Base-by-base conservation (phyloP, 2,888 invertebrate genomes). In the Allolobophora icterica region DNA sequence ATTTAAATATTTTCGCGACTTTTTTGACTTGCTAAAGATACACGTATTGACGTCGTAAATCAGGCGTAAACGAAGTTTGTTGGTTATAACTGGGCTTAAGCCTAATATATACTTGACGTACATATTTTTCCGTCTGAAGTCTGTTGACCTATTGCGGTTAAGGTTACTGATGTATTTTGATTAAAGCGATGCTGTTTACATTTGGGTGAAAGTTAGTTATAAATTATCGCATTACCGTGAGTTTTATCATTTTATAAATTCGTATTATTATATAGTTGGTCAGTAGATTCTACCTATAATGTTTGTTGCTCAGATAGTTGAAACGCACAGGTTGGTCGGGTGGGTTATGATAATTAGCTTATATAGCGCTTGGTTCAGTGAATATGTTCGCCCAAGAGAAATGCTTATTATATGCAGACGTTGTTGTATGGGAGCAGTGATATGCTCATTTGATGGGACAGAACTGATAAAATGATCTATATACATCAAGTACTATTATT, bases 131-230 rank as follows among this genome's bases (percentile, higher is more conserved):
- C 71, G n/a, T 71, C 30, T 8, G n/a, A 71, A 71, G 71, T 71
- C 71, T 71, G 71, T 71, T 71, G 71, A 71, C 71, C 71, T 71
- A 71, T 8, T 71, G 71, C 71, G n/a, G 71, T n/a, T 71, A 71
- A 71, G n/a, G 71, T 71, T 71, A 71, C 71, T 8, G 71, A 71
- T n/a, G 17, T 71, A 71, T 71, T 71, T 71, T 71, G 0, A 71
- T 71, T 71, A 71, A 71, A 71, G 52, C 71, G 71, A 71, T 71
- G 71, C 71, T 71, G 30, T 71, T 71, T 71, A 71, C 11, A 71
- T 71, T 71, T n/a, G n/a, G 71, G 30, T 71, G n/a, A 71, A 71
- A 71, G n/a, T 71, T 71, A 6, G 71, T 71, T 30, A 6, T 71
- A n/a, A 71, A 71, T 71, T 71, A 13, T 71, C 71, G 8, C 30